Conservation (phyloP, 1,140 invertebrate species). For the Heterodera schachtii region DNA sequence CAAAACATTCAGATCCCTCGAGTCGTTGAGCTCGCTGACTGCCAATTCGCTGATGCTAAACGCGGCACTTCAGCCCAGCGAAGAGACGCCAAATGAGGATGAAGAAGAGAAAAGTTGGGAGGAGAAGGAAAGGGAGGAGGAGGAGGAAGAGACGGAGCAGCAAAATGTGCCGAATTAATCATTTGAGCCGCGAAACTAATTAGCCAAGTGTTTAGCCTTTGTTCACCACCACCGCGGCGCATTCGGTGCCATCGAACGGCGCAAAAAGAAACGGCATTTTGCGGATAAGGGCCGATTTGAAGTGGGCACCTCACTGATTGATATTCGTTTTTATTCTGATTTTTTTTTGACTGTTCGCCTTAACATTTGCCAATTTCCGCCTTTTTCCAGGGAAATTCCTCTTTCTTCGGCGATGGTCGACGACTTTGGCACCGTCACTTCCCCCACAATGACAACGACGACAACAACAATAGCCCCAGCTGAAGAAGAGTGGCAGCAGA, state of each 20-base stretch:
- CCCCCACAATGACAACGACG: neutral
- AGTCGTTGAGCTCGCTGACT: conserved; percentile 21
- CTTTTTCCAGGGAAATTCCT: conserved; percentile 4
- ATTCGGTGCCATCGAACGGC: neutral
- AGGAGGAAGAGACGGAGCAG: neutral
- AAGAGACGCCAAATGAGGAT: neutral
- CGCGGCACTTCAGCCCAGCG: conserved; percentile 19
- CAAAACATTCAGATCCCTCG: neutral
- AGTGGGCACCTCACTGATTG: conserved; percentile 4
- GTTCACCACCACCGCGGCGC: neutral
- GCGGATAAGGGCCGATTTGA: conserved; percentile 21
- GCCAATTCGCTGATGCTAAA: conserved; percentile 30
- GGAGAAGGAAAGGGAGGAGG: neutral
- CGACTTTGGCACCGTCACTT: neutral
- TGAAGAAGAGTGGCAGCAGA: neutral
- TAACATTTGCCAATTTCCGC: neutral
- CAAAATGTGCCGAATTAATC: neutral
- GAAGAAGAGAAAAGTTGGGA: neutral
- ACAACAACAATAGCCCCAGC: neutral
- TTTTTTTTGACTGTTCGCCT: neutral
- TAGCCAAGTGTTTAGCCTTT: neutral
- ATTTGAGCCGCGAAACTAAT: too few species aligned
- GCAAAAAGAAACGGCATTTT: neutral
- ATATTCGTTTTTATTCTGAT: neutral
- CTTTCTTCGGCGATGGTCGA: neutral